Base-by-base conservation (phyloP, 2,888 invertebrate genomes). In the Caenorhabditis auriculariae region DNA sequence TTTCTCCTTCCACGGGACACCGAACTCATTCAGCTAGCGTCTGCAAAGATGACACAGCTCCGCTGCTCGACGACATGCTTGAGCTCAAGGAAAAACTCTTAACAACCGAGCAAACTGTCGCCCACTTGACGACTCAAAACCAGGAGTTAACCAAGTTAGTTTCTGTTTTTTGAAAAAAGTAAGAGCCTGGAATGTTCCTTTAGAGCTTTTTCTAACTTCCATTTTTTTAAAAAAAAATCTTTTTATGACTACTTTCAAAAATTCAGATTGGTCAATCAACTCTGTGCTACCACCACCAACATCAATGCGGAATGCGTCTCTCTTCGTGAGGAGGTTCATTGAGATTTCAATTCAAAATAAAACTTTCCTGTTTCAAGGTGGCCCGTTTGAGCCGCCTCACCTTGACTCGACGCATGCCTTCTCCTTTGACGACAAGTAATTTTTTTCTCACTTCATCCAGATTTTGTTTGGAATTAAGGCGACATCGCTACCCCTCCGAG, bases 81-180 rank as follows among this genome's bases (percentile, higher is more conserved):
- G 58, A 63, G 19, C 24, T 59, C 27, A 58, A 54, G 21, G 63
- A 63, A 24, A 27, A 52, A 44, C 37, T 62, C 0, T 26, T 23
- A 6, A 32, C 32, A 2, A 48, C 47, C 0, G 62, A 62, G 23
- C 32, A 12, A 27, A 26, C 52, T 21, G 49, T 58, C 0, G 7
- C 47, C 2, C 44, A 50, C 0, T 32, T 62, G 0, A 56, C 50
- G 1, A 57, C 44, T 19, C 54, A 62, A 9, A 62, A 62, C 26
- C 57, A 57, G 23, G 54, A 51, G 4, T 27, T 62, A 9, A 62
- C 53, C 19, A 61, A 57, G 60, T 61, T 17, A n/a, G n/a, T n/a
- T n/a, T n/a, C n/a, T n/a, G n/a, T n/a, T n/a, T n/a, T n/a, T n/a
- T n/a, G n/a, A n/a, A n/a, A n/a, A n/a, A n/a, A 49, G 52, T 7